Percentiles rank a stretch among this genome's conserved stretches.
Evolutionary conservation across 2,113 vertebrate genomes (phyloP).

Genomic region (Morone saxatilis): DNA sequence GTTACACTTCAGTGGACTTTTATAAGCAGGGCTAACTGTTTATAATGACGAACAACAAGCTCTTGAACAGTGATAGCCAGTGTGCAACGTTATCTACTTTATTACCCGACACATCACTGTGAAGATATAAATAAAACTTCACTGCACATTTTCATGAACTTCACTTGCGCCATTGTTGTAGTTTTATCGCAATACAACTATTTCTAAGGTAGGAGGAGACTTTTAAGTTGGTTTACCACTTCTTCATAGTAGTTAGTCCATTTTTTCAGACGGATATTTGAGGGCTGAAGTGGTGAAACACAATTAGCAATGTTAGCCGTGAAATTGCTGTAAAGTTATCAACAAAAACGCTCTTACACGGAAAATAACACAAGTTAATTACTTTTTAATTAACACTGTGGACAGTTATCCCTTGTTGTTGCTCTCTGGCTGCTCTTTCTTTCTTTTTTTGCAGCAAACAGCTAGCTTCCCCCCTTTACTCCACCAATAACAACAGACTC

Average conservation of each 20-base stretch:
- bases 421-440: neutral
- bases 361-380: neutral
- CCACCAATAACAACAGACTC: slow-evolving; percentile 66
- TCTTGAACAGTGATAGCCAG: neutral
- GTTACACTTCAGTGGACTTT: neutral
- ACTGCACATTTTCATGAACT: neutral
- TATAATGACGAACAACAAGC: neutral
- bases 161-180: neutral
- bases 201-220: neutral
- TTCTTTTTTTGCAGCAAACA: neutral
- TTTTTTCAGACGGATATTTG: neutral
- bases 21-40: too few species aligned
- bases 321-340: too few species aligned
- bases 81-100: neutral
- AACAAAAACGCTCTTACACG: neutral
- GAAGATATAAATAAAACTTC: neutral
- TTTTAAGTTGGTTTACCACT: neutral
- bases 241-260: neutral
- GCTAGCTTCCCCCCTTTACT: slow-evolving; percentile 14
- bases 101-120: neutral
- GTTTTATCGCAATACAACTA: neutral
- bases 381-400: neutral
- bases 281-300: neutral
- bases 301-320: neutral
- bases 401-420: too few species aligned